Evolutionary conservation across 2,888 invertebrate genomes (phyloP), one percentile per base, ranked within the genome.

Genomic region (Anarsia innoxiella): DNA sequence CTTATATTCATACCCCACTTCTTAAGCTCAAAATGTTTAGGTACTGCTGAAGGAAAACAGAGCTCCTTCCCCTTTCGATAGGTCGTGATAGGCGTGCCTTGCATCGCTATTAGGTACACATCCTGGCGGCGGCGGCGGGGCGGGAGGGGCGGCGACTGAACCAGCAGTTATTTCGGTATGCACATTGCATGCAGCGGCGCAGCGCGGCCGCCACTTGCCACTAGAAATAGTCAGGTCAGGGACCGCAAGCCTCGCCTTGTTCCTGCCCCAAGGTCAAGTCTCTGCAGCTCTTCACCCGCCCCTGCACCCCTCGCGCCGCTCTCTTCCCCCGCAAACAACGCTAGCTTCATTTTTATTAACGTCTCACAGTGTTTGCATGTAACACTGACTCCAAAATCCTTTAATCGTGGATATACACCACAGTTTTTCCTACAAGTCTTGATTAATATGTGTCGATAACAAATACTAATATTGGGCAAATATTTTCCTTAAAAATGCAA

Each of bases 201-300:
- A n/a, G 67, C 62, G 53, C 53, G 53, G 57, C 54, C 59, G 76
- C 78, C 83, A 83, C 83, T 83, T 80, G 83, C 84, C 77, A 83
- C 83, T 83, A 70, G 79, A 83, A 83, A 83, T 82, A 83, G 83
- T 78, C 82, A 82, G 83, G 83, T 83, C 83, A 83, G 82, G 83
- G 83, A 83, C 83, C 83, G 83, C 79, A 67, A 72, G 65, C 68
- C 58, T 67, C 70, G 76, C 66, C 68, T 71, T 80, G 74, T 82
- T 79, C 82, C 83, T 83, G 75, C 79, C 80, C 76, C 83, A 84
- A 84, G 83, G 83, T 83, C 84, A 82, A 80, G 79, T 68, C 76
- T 73, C 66, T 66, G 72, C 69, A 68, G 61, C 67, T 50, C 50
- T 57, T 53, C 55, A 56, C 57, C 56, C 58, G 57, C 51, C 40